phyloP scores from a whole-genome alignment of 2,888 invertebrate genomes.

The Pediacus dermestoides region DNA sequence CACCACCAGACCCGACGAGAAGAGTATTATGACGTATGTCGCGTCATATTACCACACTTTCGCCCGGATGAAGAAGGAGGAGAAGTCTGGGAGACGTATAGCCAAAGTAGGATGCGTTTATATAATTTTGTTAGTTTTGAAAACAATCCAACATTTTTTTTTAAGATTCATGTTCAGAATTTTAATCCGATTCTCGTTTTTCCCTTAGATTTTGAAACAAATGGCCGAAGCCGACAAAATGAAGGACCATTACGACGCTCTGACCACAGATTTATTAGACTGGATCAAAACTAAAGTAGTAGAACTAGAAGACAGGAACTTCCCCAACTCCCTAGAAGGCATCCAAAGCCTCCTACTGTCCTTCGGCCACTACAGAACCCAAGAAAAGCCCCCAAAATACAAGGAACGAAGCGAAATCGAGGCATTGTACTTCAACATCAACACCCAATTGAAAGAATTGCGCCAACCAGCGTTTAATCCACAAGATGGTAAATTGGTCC shows the following conservation, averaged over 20 bases:
- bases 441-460: conserved; percentile 91
- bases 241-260: conserved; percentile 82
- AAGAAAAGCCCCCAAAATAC: conserved; percentile 97
- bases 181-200: conserved; percentile 2
- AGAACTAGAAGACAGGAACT: conserved; percentile 77
- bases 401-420: conserved; percentile 97
- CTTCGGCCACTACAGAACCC: conserved; percentile 94
- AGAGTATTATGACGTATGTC: conserved; percentile 98
- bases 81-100: conserved; percentile 94
- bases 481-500: conserved; percentile 85
- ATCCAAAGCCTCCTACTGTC: conserved; percentile 84
- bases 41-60: conserved; percentile 99
- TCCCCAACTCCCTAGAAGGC: conserved; percentile 93
- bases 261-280: conserved; percentile 80
- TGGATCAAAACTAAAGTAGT: conserved; percentile 89
- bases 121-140: too few relatives aligned
- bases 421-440: conserved; percentile 93
- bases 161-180: too few relatives aligned
- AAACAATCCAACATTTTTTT: too few relatives aligned
- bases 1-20: conserved; percentile 91
- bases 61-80: conserved; percentile 97
- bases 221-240: conserved; percentile 93
- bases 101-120: conserved; percentile 75
- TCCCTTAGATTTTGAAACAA: conserved; percentile 83
- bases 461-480: conserved; percentile 84